Percentiles rank a stretch among this genome's conserved stretches.
These are phyloP conservation scores for Pelodiscus sinensis DNA, from an alignment of 2,113 vertebrate species.

Conservation along the genomic window DNA sequence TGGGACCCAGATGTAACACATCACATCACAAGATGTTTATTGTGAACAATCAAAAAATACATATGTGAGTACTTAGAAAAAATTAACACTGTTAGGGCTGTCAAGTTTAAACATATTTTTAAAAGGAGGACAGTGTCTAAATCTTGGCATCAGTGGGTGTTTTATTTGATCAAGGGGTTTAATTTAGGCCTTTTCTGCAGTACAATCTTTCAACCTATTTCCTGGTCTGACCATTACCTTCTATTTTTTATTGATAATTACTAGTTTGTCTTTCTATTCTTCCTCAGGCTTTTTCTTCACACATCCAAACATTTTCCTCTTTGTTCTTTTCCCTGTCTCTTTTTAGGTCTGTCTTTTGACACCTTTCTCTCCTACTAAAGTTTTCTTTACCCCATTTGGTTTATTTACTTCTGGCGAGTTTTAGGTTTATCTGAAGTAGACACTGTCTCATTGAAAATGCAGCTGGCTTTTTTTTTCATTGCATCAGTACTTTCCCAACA, in stretches of 20 bases:
- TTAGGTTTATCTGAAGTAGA: constrained; percentile 54
- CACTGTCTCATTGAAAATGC: constrained; percentile 63
- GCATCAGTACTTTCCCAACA: constrained; percentile 61
- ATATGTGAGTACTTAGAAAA: not conserved
- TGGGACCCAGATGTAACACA: not conserved
- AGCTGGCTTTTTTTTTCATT: constrained; percentile 47
- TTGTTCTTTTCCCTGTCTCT: not conserved
- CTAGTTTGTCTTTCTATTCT: not conserved
- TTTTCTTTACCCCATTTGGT: constrained; percentile 30
- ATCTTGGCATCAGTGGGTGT: not conserved
- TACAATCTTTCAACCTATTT: not conserved
- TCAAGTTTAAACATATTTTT: not conserved
- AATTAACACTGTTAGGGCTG: not conserved
- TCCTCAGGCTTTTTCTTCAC: not conserved
- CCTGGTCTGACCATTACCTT: not conserved
- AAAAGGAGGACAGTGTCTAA: not conserved
- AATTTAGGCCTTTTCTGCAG: not conserved
- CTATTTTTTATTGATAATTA: not conserved
- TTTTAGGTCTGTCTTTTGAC: constrained; percentile 5
- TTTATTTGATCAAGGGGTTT: not conserved
- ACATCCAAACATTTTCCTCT: not conserved
- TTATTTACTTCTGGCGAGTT: constrained; percentile 56
- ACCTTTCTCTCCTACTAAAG: constrained; percentile 28
- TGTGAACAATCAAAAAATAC: not conserved
- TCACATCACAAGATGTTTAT: not conserved